Base-by-base conservation (phyloP, 2,113 vertebrate genomes). In the Phaethon lepturus region DNA sequence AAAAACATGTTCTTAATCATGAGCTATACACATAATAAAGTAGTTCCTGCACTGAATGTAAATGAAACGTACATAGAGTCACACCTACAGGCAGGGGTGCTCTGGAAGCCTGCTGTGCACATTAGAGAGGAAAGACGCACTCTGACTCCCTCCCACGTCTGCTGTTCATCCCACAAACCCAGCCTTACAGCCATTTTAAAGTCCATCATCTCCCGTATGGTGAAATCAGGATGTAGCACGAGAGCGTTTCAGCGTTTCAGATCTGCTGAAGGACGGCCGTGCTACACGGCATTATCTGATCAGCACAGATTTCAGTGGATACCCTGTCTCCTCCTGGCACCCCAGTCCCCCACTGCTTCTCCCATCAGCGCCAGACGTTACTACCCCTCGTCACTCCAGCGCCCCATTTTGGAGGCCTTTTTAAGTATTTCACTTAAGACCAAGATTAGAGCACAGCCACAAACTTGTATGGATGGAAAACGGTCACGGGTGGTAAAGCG, bases 1-100 rank as follows among this genome's bases (percentile, higher is more conserved):
- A 85, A 68, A 88, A 96, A 66, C 35, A 60, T 93, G 93, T 91
- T 97, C 50, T 79, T 91, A 95, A 91, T 96, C 45, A 85, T 45
- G 49, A 95, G 80, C 18, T 64, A 56, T 26, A 69, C 58, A 49
- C 17, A 42, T 26, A 81, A 85, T 45, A 60, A 77, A 86, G 49
- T 5, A 28, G 49, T 85, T 95, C 60, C 84, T 95, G 62, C 45
- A 20, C 38, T 63, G 62, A 89, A 73, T 38, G 9, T 58, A 75
- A 91, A 76, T 42, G 25, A 67, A 79, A 58, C 5, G 8, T 19
- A 33, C 31, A 8, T 1, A 33, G 66, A 73, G 53, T 94, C 35
- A n/a, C 86, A 87, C 63, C 66, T 79, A 42, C 1, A 2, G 40
- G 29, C 45, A 82, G 49, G n/a, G 8, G 2, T 3, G 4, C 29